Base-by-base conservation (phyloP, 1,140 invertebrate species). In the Charaxes varanes region DNA sequence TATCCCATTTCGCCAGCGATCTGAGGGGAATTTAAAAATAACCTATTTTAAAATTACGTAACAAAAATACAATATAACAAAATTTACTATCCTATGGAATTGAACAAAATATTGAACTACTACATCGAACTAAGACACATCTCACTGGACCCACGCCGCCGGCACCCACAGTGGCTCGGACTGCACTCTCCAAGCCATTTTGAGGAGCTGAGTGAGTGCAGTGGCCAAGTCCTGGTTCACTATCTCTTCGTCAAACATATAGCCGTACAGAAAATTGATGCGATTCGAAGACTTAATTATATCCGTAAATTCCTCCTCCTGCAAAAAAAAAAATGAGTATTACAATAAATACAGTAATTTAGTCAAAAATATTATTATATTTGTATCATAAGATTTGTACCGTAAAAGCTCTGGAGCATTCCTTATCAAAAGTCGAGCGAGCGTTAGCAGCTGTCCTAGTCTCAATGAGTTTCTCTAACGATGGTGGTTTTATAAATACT, bases 121-220 rank as follows among this genome's bases (percentile, higher is more conserved):
- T n/a, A 17, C 26, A 6, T 28, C 33, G 13, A 26, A 33, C 2
- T 17, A 37, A 16, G 34, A 24, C 7, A 50, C 17, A 17, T 13
- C 26, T 48, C 89, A 94, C 86, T 94, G 93, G 44, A 97, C 91
- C 97, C 97, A 99, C 7, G 92, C 92, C 10, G 92, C 92, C 6
- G 97, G 97, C 7, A 99, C 96, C 97, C 97, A 99, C 7, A 97
- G 88, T 5, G 97, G 95, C 73, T 98, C 95, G 2, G 91, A 93
- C 81, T 99, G 96, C 8, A 98, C 90, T 61, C 91, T 88, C 76
- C 93, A 92, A 1, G 95, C 92, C 26, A 92, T 90, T 47, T 89
- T 87, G 3, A 97, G 85, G 2, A 99, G 88, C 62, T 95, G 93
- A 52, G 95, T 91, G 58, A 98, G 95, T 13, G 97, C 94, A 28